A percentile compares a stretch with the other conserved stretches of the same genome.
Evolutionary conservation across 1,140 invertebrate species (phyloP).

Genomic region (Doryteuthis pealeii): DNA sequence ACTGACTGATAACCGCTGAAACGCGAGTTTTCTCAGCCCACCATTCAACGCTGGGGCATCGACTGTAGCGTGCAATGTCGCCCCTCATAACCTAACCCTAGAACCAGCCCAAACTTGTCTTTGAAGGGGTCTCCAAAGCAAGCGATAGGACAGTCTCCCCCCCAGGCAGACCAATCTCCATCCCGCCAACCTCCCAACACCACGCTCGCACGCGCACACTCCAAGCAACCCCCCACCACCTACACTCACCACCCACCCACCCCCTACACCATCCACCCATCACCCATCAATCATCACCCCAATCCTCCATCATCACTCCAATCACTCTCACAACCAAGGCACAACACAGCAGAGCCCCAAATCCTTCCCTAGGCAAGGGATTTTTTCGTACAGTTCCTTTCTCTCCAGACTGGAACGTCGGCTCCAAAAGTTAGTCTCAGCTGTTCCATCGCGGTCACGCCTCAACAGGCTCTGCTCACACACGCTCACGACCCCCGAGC

Average conservation of each 20-base stretch:
- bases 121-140: neutral
- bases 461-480: constrained; percentile 5
- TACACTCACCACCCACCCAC: too few relatives aligned
- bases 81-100: constrained; percentile 8
- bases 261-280: neutral
- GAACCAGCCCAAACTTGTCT: constrained; percentile 3
- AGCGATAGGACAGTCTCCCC: neutral
- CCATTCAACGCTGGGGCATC: neutral
- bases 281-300: neutral
- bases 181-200: neutral
- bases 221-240: neutral
- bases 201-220: too few relatives aligned
- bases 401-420: constrained; percentile 17
- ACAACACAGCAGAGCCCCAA: neutral
- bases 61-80: neutral
- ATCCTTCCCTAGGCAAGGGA: neutral
- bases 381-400: constrained; percentile 19
- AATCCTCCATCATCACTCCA: neutral
- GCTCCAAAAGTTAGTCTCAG: constrained; percentile 4
- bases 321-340: neutral
- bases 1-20: neutral
- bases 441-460: too few relatives aligned
- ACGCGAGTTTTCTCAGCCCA: neutral
- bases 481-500: constrained; percentile 2
- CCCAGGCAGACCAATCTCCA: neutral